Evolutionary conservation across 2,888 invertebrate species (phyloP).

Genomic region (Eupsilia transversa): DNA sequence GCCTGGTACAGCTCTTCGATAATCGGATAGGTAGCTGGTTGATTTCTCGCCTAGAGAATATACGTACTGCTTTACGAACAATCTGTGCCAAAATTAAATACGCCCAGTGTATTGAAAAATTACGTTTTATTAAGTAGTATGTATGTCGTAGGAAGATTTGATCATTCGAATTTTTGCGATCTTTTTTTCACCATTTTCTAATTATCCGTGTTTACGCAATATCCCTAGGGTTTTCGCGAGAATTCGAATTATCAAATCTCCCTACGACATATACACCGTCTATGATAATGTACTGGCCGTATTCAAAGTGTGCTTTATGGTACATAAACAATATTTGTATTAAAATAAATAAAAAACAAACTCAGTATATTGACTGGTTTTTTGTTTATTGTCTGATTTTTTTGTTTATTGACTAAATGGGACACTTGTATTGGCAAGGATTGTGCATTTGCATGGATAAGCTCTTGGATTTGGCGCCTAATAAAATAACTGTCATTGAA

Average conservation of each 20-base stretch:
- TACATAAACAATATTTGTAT: not conserved
- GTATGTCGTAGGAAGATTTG: too few species aligned
- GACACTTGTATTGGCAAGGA: conserved; percentile 1
- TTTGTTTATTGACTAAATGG: not conserved
- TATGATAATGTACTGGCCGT: not conserved
- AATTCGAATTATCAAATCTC: too few species aligned
- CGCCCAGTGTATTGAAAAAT: not conserved
- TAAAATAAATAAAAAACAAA: not conserved
- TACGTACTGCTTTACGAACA: not conserved
- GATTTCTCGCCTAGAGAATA: not conserved
- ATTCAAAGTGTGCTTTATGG: not conserved
- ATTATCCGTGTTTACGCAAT: too few species aligned
- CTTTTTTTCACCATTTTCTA: too few species aligned
- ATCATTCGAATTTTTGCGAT: too few species aligned
- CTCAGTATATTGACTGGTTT: too few species aligned
- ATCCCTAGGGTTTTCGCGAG: too few species aligned
- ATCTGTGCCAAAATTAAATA: conserved; percentile 15
- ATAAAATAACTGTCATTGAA: conserved; percentile 12
- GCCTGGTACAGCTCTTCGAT: not conserved
- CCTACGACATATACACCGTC: too few species aligned
- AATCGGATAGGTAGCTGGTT: not conserved
- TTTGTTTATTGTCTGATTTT: too few species aligned
- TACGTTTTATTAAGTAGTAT: not conserved
- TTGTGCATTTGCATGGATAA: conserved; percentile 35
- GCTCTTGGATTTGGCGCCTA: not conserved